A percentile compares a stretch with the other conserved stretches of the same genome.
These are phyloP conservation scores for Orussus abietinus DNA, from an alignment of 1,140 invertebrate genomes.

Conservation along the genomic window DNA sequence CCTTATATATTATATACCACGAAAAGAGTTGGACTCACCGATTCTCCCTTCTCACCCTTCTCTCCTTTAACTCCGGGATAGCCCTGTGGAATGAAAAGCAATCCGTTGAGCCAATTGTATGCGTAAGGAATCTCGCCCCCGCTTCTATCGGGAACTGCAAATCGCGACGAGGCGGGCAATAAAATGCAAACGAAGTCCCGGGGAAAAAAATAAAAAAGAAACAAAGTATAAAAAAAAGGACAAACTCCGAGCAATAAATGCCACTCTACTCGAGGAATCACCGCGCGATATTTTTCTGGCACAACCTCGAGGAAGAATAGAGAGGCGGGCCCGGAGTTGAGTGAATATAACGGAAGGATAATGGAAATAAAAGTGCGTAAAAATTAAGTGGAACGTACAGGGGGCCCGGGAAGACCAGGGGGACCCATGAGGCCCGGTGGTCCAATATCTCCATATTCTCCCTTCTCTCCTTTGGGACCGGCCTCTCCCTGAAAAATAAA, in stretches of 20 bases:
- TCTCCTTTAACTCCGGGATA: constrained; percentile 85
- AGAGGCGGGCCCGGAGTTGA: too few species aligned
- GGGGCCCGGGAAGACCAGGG: constrained; percentile 78
- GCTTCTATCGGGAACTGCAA: neutral
- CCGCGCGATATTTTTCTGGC: too few species aligned
- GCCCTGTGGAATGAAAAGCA: constrained; percentile 63
- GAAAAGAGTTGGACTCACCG: constrained; percentile 66
- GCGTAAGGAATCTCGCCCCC: neutral
- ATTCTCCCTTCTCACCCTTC: constrained; percentile 89
- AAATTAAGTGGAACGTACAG: constrained; percentile 52
- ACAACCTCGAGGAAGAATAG: too few species aligned
- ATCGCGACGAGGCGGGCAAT: constrained; percentile 12
- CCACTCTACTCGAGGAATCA: too few species aligned
- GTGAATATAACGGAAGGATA: too few species aligned
- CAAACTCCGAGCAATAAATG: too few species aligned
- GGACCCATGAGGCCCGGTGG: constrained; percentile 83
- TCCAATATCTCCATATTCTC: constrained; percentile 87
- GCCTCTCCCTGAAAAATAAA: constrained; percentile 61
- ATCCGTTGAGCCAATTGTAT: constrained; percentile 8
- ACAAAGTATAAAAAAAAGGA: constrained; percentile 8
- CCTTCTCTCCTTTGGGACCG: constrained; percentile 84
- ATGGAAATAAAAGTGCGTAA: too few species aligned
- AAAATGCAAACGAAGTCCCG: constrained; percentile 6
- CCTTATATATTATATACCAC: too few species aligned
- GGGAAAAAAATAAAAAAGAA: constrained; percentile 13